Percentiles rank a stretch among this genome's conserved stretches.
Evolutionary conservation across 2,888 invertebrate species (phyloP).

Genomic region (Molanna angustata): DNA sequence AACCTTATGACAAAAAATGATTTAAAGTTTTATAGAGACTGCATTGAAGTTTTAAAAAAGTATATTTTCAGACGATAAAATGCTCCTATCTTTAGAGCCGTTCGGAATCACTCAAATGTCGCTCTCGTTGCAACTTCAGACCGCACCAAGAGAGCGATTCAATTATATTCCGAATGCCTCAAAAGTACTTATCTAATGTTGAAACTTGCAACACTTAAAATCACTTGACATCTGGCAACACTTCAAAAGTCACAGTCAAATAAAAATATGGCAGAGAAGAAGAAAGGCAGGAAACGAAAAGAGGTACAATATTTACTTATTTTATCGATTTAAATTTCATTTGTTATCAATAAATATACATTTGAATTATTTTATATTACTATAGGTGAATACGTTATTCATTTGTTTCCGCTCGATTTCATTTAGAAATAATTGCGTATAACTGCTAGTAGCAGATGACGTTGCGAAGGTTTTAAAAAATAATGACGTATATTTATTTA

Average conservation of each 20-base stretch:
- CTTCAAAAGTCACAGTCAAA: slow-evolving; percentile 12
- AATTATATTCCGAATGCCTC: too few relatives aligned
- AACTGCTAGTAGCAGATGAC: slow-evolving; percentile 21
- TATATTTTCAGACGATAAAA: too few relatives aligned
- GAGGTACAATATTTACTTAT: slow-evolving; percentile 49
- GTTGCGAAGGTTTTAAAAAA: slow-evolving; percentile 19
- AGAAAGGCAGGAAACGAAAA: slow-evolving; percentile 62
- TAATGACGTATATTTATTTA: slow-evolving; percentile 1
- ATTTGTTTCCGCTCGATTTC: too few relatives aligned
- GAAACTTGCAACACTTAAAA: not conserved
- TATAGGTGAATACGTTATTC: not conserved
- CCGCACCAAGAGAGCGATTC: too few relatives aligned
- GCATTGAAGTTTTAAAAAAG: too few relatives aligned
- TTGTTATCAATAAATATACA: not conserved
- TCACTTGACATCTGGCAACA: too few relatives aligned
- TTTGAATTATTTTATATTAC: not conserved
- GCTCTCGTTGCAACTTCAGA: too few relatives aligned
- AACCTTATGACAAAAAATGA: too few relatives aligned
- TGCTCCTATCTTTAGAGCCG: too few relatives aligned
- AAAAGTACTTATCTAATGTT: too few relatives aligned
- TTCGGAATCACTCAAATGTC: too few relatives aligned
- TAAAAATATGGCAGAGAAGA: slow-evolving; percentile 59
- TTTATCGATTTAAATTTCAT: not conserved
- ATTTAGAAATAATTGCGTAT: slow-evolving; percentile 21
- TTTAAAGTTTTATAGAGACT: too few relatives aligned